These are phyloP conservation scores for Leptinotarsa peninsularis DNA, from an alignment of 2,888 invertebrate species.

Conservation along the genomic window DNA sequence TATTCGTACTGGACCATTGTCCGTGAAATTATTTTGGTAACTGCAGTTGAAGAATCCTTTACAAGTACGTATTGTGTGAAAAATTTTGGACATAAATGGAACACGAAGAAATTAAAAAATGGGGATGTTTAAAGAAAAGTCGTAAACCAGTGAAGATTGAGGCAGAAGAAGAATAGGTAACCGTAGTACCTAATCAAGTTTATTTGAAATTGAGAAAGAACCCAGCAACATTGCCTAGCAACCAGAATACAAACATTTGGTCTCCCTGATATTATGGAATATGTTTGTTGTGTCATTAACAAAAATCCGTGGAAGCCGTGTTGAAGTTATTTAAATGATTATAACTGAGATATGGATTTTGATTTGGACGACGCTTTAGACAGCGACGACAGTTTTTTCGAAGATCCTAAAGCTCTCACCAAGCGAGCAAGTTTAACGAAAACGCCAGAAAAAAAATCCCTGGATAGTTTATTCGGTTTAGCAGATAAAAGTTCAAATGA, in stretches of 20 bases:
- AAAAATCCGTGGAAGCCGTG: background rate
- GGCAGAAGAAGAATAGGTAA: too few relatives aligned
- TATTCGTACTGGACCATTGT: too few relatives aligned
- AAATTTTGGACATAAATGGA: too few relatives aligned
- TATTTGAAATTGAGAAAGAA: background rate
- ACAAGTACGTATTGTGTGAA: too few relatives aligned
- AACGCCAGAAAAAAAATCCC: slow-evolving; percentile 59
- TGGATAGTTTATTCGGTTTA: slow-evolving; percentile 54
- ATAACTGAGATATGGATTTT: slow-evolving; percentile 48
- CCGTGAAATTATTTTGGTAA: too few relatives aligned
- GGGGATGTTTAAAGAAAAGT: too few relatives aligned
- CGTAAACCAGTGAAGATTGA: too few relatives aligned
- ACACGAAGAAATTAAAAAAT: too few relatives aligned
- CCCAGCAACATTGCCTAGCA: background rate
- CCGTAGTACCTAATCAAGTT: too few relatives aligned
- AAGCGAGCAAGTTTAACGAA: slow-evolving; percentile 56
- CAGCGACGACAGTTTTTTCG: slow-evolving; percentile 80
- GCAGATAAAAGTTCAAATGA: slow-evolving; percentile 31
- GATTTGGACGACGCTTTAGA: slow-evolving; percentile 72
- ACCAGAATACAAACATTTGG: slow-evolving; percentile 2
- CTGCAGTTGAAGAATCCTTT: too few relatives aligned
- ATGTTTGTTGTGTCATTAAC: slow-evolving; percentile 1
- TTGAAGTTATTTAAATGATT: background rate
- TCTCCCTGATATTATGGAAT: background rate
- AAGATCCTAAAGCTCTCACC: slow-evolving; percentile 67